These are phyloP conservation scores for Ceyx melanurus DNA, from an alignment of 2,113 vertebrate genomes.

Conservation along the genomic window DNA sequence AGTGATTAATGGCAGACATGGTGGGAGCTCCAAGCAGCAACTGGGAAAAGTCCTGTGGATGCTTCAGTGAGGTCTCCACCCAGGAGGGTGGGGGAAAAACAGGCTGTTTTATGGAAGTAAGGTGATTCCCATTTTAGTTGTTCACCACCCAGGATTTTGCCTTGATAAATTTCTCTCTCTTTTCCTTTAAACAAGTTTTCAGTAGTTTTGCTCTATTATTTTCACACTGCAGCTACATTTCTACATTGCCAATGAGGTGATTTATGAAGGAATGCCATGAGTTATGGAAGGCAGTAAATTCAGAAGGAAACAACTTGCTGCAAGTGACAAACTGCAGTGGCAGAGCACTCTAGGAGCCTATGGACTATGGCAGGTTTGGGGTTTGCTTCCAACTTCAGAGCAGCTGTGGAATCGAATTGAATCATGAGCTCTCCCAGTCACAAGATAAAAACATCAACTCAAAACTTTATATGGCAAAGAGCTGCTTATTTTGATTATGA, in stretches of 20 bases:
- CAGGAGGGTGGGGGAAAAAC: background rate
- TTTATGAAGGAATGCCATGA: background rate
- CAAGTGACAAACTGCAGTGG: background rate
- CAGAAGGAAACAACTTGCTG: background rate
- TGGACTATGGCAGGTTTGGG: background rate
- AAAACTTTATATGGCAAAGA: background rate
- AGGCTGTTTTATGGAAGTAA: background rate
- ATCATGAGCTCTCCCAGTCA: background rate
- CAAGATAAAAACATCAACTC: background rate
- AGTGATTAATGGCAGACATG: background rate
- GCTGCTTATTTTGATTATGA: constrained; percentile 14
- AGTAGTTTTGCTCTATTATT: background rate
- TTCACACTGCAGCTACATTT: background rate
- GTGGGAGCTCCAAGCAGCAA: background rate
- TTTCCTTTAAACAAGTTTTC: background rate
- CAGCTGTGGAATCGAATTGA: background rate
- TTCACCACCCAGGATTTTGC: background rate
- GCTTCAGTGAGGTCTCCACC: background rate
- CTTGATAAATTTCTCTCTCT: background rate
- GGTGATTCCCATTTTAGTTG: background rate
- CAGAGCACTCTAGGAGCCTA: background rate
- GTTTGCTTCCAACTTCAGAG: constrained; percentile 8
- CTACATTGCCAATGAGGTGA: background rate
- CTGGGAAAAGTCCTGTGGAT: background rate
- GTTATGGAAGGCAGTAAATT: background rate